A percentile compares a stretch with the other conserved stretches of the same genome.
phyloP scores from a whole-genome alignment of 2,888 invertebrate species.

The Ommatoiulus sabulosus region DNA sequence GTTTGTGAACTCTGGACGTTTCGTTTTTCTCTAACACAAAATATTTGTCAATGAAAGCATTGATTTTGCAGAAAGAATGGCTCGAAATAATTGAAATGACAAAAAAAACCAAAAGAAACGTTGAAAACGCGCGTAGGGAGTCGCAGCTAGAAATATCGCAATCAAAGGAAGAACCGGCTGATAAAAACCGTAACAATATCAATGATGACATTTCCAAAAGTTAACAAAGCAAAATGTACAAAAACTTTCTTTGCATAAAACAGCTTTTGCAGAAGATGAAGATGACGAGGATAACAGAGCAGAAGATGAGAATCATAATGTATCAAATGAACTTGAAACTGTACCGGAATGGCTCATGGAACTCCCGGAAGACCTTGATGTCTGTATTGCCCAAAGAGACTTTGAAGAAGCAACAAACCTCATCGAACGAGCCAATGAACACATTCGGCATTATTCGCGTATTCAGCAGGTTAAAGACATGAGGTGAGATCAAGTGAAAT shows the following conservation, averaged over 20 bases:
- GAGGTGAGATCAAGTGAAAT: slow-evolving; percentile 64
- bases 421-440: slow-evolving; percentile 74
- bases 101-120: slow-evolving; percentile 77
- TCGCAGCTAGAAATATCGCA: slow-evolving; percentile 64
- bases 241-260: neutral
- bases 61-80: slow-evolving; percentile 82
- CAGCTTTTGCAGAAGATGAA: slow-evolving; percentile 68
- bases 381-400: slow-evolving; percentile 93
- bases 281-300: slow-evolving; percentile 57
- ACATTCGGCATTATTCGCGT: slow-evolving; percentile 45
- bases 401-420: slow-evolving; percentile 91
- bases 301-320: slow-evolving; percentile 59
- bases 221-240: neutral
- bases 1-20: slow-evolving; percentile 62
- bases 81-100: slow-evolving; percentile 90
- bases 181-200: slow-evolving; percentile 16
- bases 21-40: neutral
- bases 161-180: slow-evolving; percentile 64
- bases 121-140: slow-evolving; percentile 57
- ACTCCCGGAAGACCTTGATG: slow-evolving; percentile 93
- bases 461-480: slow-evolving; percentile 70
- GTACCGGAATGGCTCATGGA: slow-evolving; percentile 90
- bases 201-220: neutral
- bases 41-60: neutral
- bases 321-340: slow-evolving; percentile 65